Evolutionary conservation across 2,113 vertebrate genomes (phyloP).

Genomic region (Istiophorus platypterus): DNA sequence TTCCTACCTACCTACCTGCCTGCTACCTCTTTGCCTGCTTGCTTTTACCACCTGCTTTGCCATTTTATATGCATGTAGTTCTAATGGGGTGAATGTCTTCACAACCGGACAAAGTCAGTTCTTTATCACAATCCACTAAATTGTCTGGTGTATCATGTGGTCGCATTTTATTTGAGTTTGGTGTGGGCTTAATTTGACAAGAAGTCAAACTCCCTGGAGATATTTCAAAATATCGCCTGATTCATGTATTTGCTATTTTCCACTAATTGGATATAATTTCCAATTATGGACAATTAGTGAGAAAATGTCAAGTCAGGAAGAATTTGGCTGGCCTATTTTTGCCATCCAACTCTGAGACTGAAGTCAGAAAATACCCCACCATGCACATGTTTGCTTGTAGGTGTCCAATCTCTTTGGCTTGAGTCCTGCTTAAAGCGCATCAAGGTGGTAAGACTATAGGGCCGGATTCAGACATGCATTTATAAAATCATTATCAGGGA

Average conservation of each 20-base stretch:
- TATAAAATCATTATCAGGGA: not conserved
- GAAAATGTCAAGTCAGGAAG: constrained; percentile 60
- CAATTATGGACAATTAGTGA: constrained; percentile 67
- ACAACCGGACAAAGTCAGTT: constrained; percentile 55
- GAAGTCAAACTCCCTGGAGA: constrained; percentile 34
- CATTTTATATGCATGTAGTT: constrained; percentile 84
- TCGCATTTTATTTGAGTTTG: constrained; percentile 58
- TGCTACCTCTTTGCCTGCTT: constrained; percentile 88
- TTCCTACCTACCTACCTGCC: constrained; percentile 85
- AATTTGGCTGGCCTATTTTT: constrained; percentile 49
- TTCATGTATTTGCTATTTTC: constrained; percentile 49
- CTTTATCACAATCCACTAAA: constrained; percentile 61
- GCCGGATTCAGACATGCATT: constrained; percentile 71
- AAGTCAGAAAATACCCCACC: constrained; percentile 47
- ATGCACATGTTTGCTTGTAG: constrained; percentile 56
- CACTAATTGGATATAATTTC: constrained; percentile 63
- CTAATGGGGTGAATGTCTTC: constrained; percentile 72
- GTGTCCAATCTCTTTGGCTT: constrained; percentile 55
- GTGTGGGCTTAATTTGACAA: constrained; percentile 54
- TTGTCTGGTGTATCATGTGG: constrained; percentile 61
- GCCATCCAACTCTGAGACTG: constrained; percentile 40
- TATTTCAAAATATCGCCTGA: constrained; percentile 40
- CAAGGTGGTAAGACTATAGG: constrained; percentile 43
- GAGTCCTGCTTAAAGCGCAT: constrained; percentile 57
- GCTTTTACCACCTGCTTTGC: constrained; percentile 89